Conservation (phyloP, 2,888 invertebrate species). For the Pandemis corylana region DNA sequence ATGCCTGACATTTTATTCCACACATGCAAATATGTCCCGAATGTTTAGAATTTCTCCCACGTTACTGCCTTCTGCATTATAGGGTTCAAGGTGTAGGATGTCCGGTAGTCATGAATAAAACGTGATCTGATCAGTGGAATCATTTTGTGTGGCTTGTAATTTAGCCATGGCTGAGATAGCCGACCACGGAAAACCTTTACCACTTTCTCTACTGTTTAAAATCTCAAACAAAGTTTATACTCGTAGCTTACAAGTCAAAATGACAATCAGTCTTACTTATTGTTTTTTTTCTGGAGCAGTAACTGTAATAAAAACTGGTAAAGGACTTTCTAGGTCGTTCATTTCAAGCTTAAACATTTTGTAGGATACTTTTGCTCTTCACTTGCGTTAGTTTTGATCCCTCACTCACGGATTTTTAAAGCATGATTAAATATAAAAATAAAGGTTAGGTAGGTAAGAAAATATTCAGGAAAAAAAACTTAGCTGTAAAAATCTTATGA, state of each 20-base stretch:
- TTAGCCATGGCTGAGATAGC: not conserved
- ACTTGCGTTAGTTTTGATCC: no score
- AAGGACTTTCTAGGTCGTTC: no score
- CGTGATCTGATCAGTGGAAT: not conserved
- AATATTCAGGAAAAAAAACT: not conserved
- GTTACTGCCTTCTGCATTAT: constrained; percentile 17
- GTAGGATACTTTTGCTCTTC: no score
- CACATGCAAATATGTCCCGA: constrained; percentile 41
- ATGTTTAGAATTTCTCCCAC: constrained; percentile 37
- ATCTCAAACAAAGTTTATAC: no score
- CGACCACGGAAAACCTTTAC: not conserved
- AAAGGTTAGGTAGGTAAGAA: not conserved
- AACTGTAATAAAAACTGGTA: no score
- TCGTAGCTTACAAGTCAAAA: no score
- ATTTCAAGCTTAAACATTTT: no score
- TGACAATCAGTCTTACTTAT: no score
- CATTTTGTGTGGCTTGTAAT: not conserved
- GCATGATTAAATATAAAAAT: no score
- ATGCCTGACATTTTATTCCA: constrained; percentile 28
- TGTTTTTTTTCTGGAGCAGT: no score
- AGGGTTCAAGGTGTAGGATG: constrained; percentile 1
- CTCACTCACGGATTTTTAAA: no score
- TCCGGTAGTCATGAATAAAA: not conserved
- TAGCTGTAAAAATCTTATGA: not conserved
- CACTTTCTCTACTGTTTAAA: no score